Conservation (phyloP, 2,113 vertebrate genomes). For the Zonotrichia leucophrys region DNA sequence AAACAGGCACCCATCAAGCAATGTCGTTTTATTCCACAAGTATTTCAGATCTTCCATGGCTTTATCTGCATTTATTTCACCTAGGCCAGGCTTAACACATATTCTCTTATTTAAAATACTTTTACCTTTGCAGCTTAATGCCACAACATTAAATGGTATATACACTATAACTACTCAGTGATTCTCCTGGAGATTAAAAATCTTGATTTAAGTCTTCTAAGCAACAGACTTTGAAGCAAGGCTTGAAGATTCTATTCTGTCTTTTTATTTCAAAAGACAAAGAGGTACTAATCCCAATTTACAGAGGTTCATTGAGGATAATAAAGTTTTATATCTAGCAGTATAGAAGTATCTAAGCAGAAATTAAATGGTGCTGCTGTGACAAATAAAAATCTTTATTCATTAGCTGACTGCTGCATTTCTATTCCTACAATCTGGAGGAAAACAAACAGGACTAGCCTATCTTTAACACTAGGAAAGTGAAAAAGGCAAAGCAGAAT, state of each 20-base stretch:
- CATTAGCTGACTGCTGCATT: neutral
- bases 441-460: neutral
- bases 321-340: neutral
- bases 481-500: neutral
- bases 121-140: neutral
- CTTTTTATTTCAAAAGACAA: neutral
- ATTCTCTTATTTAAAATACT: neutral
- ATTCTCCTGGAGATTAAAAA: neutral
- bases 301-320: neutral
- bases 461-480: neutral
- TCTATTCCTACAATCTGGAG: neutral
- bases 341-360: neutral
- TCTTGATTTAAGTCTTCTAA: neutral
- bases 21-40: accelerated
- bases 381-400: neutral
- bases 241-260: neutral
- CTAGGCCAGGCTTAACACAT: neutral
- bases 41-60: neutral
- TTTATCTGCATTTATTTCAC: neutral
- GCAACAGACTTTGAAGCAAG: neutral
- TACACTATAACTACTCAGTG: neutral
- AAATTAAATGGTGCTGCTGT: neutral
- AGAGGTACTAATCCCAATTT: neutral
- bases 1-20: neutral
- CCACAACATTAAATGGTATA: neutral